These are phyloP conservation scores for Corapipo altera DNA, from an alignment of 2,113 vertebrate species.

Conservation along the genomic window DNA sequence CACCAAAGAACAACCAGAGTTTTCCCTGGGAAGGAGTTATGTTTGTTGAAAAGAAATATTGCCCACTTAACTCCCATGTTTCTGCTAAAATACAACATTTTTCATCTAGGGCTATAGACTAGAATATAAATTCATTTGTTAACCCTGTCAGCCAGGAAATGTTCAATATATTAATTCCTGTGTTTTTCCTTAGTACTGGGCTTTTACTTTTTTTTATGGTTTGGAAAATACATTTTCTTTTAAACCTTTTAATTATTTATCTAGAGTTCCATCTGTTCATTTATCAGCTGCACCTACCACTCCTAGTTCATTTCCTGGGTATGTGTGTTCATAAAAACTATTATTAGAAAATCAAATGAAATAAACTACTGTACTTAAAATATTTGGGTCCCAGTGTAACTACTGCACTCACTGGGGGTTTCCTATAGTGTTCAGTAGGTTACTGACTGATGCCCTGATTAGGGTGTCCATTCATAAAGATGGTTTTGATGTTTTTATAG, in stretches of 20 bases:
- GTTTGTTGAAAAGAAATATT: not conserved
- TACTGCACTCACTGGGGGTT: not conserved
- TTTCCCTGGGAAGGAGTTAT: not conserved
- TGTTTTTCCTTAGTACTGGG: not conserved
- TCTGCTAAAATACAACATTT: not conserved
- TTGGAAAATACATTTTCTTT: not conserved
- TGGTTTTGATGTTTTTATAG: not conserved
- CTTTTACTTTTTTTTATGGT: not conserved
- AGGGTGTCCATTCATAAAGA: not conserved
- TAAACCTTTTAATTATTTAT: not conserved
- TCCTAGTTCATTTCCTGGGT: not conserved
- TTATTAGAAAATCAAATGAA: slow-evolving; percentile 28
- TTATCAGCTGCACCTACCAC: not conserved
- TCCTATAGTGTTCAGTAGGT: not conserved
- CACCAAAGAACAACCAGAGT: not conserved
- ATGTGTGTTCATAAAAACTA: not conserved
- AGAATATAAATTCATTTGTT: not conserved
- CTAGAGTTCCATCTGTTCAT: not conserved
- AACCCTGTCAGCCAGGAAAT: not conserved
- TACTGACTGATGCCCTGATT: not conserved
- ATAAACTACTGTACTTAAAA: not conserved
- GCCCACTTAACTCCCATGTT: not conserved
- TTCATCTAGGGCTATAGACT: not conserved
- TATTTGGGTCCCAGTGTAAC: not conserved
- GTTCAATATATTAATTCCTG: not conserved